A percentile compares a stretch with the other conserved stretches of the same genome.
Evolutionary conservation across 2,797 vertebrate genomes (phyloP).

Genomic region (Spinibarbus caldwelli): DNA sequence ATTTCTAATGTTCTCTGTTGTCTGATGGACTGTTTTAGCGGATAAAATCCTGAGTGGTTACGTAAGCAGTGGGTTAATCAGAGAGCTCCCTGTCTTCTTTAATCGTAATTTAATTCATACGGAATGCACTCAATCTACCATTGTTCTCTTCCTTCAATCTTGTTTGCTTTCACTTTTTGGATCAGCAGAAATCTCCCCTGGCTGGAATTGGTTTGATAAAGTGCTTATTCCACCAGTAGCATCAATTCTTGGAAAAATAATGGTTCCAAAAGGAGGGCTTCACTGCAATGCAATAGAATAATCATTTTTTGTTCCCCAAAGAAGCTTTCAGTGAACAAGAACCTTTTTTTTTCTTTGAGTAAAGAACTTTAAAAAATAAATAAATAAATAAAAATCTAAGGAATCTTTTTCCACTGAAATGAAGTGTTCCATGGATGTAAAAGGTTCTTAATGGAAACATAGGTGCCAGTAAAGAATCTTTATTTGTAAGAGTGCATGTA

Average conservation of each 20-base stretch:
- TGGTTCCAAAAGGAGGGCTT: neutral
- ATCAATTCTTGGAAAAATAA: neutral
- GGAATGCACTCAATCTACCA: neutral
- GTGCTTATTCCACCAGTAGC: neutral
- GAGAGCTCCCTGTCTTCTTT: neutral
- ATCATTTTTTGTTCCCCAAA: neutral
- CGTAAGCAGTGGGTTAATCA: conserved; percentile 46
- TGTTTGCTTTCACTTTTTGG: conserved; percentile 10
- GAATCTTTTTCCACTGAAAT: neutral
- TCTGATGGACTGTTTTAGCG: conserved; percentile 5
- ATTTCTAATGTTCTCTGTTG: conserved; percentile 26
- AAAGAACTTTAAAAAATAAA: too few species aligned
- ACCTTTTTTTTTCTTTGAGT: neutral
- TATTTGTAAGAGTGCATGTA: neutral
- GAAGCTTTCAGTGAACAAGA: too few species aligned
- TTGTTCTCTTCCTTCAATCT: neutral
- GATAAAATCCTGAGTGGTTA: conserved; percentile 43
- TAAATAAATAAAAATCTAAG: too few species aligned
- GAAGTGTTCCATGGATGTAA: neutral
- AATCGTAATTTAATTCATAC: conserved; percentile 37
- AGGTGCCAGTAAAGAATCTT: neutral
- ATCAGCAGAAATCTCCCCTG: neutral
- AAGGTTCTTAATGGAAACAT: neutral
- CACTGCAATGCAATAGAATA: neutral
- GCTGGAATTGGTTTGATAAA: neutral